A percentile compares a stretch with the other conserved stretches of the same genome.
Evolutionary conservation across 2,888 invertebrate species (phyloP).

Genomic region (Perizoma flavofasciatum): DNA sequence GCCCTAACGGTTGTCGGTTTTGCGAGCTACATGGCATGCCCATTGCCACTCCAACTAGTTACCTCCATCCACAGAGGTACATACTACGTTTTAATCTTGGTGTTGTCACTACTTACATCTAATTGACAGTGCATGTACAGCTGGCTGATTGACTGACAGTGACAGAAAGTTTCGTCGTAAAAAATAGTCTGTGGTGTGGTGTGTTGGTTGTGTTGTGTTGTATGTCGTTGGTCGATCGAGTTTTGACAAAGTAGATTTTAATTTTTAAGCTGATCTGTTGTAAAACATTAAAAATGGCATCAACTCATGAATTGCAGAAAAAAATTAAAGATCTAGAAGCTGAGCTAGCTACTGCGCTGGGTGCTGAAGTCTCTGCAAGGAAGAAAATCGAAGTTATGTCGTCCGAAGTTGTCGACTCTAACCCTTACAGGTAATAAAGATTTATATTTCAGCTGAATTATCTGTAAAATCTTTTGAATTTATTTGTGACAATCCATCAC

Average conservation of each 20-base stretch:
- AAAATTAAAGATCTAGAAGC: constrained; percentile 86
- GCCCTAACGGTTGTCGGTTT: too few relatives aligned
- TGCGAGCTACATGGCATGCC: too few relatives aligned
- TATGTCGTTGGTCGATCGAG: not conserved
- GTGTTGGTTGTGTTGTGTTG: too few relatives aligned
- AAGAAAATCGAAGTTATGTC: constrained; percentile 95
- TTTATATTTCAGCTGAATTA: not conserved
- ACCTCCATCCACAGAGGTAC: too few relatives aligned
- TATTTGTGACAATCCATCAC: not conserved
- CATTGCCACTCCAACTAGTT: too few relatives aligned
- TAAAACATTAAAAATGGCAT: constrained; percentile 78
- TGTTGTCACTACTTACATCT: too few relatives aligned
- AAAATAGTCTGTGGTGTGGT: too few relatives aligned
- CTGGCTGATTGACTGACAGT: too few relatives aligned
- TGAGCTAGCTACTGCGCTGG: constrained; percentile 81
- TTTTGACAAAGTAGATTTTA: not conserved
- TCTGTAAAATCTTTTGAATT: not conserved
- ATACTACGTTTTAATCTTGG: too few relatives aligned
- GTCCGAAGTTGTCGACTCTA: constrained; percentile 97
- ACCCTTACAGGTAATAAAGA: constrained; percentile 94
- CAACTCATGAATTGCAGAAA: constrained; percentile 84
- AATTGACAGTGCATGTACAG: too few relatives aligned
- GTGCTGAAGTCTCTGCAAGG: constrained; percentile 75
- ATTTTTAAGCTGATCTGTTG: constrained; percentile 14
- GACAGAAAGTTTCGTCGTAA: too few relatives aligned